Evolutionary conservation across 37 sponge, comb jelly and placozoan genomes (phyloP).

Genomic region (Ephydatia muelleri): DNA sequence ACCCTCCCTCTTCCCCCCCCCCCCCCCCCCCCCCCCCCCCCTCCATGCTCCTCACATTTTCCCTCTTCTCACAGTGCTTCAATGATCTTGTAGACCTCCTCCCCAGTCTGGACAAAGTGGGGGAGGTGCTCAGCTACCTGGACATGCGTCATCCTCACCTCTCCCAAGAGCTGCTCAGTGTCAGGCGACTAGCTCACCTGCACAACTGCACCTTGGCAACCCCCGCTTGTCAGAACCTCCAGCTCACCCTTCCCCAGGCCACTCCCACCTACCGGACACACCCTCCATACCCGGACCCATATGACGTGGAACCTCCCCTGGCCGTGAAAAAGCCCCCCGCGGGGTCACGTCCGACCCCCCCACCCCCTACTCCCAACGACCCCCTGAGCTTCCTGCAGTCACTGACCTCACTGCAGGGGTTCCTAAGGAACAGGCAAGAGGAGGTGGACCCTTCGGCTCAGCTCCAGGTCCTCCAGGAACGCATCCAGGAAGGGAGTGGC

Average conservation of each 20-base stretch:
- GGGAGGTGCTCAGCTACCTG: conserved; percentile 18
- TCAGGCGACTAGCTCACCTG: conserved; percentile 27
- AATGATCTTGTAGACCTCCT: conserved; percentile 36
- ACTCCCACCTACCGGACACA: neutral
- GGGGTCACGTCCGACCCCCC: neutral
- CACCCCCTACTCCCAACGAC: neutral
- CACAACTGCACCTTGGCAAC: conserved; percentile 10
- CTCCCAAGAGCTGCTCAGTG: conserved; percentile 18
- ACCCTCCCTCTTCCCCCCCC: neutral
- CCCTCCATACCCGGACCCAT: conserved; percentile 48
- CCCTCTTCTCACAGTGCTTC: conserved; percentile 24
- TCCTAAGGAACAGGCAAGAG: conserved; percentile 11
- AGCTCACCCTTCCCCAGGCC: conserved; percentile 21
- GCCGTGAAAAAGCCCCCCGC: neutral
- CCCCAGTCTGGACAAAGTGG: conserved; percentile 30
- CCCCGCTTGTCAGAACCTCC: neutral
- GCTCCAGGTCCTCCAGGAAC: conserved; percentile 13
- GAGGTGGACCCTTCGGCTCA: neutral
- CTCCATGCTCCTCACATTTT: neutral
- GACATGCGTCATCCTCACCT: conserved; percentile 31
- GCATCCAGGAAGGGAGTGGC: conserved; percentile 7
- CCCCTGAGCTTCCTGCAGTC: conserved; percentile 13
- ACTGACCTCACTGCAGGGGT: neutral
- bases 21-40: neutral
- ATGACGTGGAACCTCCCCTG: conserved; percentile 7